A percentile compares a stretch with the other conserved stretches of the same genome.
phyloP scores from a whole-genome alignment of 2,113 vertebrate species.

The Pundamilia nyererei region DNA sequence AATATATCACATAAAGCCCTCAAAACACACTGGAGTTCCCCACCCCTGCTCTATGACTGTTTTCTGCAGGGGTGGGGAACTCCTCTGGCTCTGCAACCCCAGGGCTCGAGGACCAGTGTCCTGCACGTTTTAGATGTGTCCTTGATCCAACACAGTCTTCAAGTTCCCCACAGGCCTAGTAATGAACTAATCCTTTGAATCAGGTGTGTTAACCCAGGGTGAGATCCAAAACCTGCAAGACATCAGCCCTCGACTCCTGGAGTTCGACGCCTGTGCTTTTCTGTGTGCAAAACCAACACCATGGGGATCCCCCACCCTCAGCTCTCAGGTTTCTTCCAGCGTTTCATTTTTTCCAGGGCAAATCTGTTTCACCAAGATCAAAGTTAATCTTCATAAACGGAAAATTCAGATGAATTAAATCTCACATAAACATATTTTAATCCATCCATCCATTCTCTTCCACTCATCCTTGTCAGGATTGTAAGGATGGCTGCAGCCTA shows the following conservation, averaged over 20 bases:
- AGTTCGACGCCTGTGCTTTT: rapidly evolving
- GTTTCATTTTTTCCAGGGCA: background rate
- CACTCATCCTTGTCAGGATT: background rate
- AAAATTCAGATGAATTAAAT: background rate
- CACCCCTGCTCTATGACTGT: background rate
- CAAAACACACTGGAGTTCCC: background rate
- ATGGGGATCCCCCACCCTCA: background rate
- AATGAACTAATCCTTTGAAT: background rate
- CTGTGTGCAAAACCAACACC: background rate
- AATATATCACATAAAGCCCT: background rate
- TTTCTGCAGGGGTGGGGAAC: background rate
- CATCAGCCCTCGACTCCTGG: rapidly evolving
- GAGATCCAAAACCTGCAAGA: rapidly evolving
- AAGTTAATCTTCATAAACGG: background rate
- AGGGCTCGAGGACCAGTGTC: background rate
- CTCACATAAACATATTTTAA: background rate
- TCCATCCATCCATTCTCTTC: background rate
- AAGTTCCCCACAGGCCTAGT: background rate
- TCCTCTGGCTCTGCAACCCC: background rate
- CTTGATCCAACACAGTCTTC: background rate
- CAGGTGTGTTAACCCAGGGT: rapidly evolving
- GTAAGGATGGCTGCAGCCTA: rapidly evolving
- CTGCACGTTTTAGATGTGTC: rapidly evolving
- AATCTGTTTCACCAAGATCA: background rate
- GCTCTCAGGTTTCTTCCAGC: background rate